Conservation (phyloP, 2,888 invertebrate genomes). For the Drosophila greeni region DNA sequence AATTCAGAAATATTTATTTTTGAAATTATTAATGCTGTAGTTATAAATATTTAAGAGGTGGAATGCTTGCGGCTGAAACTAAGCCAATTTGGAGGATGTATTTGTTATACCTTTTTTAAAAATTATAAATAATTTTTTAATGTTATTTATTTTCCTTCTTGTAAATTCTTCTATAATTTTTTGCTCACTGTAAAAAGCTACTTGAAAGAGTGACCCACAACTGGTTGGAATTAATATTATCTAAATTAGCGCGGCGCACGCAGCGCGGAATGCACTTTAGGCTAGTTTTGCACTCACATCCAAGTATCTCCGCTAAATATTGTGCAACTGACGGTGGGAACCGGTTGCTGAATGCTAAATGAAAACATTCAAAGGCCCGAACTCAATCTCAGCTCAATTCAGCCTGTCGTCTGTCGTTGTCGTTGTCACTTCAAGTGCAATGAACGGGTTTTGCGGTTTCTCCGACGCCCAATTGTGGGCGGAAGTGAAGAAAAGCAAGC, state of each 20-base stretch:
- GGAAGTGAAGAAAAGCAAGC: conserved; percentile 46
- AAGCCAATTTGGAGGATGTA: not conserved
- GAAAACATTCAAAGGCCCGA: conserved; percentile 32
- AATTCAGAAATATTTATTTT: not conserved
- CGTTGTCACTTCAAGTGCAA: conserved; percentile 57
- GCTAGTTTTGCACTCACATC: conserved; percentile 1
- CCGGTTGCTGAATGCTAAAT: conserved; percentile 28
- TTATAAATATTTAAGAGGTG: not conserved
- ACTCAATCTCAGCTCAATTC: conserved; percentile 11
- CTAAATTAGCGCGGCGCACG: conserved; percentile 56
- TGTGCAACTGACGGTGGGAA: conserved; percentile 10
- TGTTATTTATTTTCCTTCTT: no score
- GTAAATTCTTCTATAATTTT: not conserved
- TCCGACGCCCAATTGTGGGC: conserved; percentile 45
- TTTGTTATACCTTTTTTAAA: not conserved
- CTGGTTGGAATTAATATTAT: conserved; percentile 42
- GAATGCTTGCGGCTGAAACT: not conserved
- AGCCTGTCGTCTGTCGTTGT: not conserved
- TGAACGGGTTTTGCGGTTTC: conserved; percentile 48
- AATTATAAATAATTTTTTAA: no score
- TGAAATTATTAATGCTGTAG: not conserved
- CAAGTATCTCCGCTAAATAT: conserved; percentile 7
- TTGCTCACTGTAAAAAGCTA: conserved; percentile 1
- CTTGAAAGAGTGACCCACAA: conserved; percentile 58
- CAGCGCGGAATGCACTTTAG: conserved; percentile 18